Evolutionary conservation across 2,888 invertebrate species (phyloP).

Genomic region (Drosophila anceps): DNA sequence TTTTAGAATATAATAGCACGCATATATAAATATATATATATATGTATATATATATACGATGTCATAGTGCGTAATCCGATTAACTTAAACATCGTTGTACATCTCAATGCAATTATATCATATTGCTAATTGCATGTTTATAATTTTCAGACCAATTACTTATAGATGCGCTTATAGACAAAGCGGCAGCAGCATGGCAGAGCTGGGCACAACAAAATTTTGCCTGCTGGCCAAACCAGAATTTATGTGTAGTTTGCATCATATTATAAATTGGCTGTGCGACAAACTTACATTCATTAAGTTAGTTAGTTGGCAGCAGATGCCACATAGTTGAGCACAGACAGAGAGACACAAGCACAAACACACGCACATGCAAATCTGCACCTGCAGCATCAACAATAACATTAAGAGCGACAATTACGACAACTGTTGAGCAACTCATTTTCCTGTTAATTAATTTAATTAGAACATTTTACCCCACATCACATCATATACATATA

Average conservation of each 20-base stretch:
- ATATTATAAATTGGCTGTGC: constrained; percentile 23
- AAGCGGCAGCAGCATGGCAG: neutral
- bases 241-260: constrained; percentile 9
- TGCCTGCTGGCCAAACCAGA: constrained; percentile 25
- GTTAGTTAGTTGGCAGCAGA: constrained; percentile 22
- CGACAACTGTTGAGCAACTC: constrained; percentile 69
- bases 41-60: neutral
- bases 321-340: constrained; percentile 13
- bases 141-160: constrained; percentile 31
- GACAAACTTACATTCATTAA: constrained; percentile 16
- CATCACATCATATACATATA: constrained; percentile 15
- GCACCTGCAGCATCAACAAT: constrained; percentile 46
- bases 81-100: neutral
- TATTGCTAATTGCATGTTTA: constrained; percentile 30
- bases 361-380: constrained; percentile 42
- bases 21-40: neutral
- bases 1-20: neutral
- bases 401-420: constrained; percentile 27
- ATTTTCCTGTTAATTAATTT: constrained; percentile 80
- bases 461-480: constrained; percentile 63
- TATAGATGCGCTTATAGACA: constrained; percentile 13
- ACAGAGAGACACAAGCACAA: neutral
- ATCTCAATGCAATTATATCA: constrained; percentile 13
- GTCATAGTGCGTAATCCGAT: constrained; percentile 8
- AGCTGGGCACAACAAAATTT: constrained; percentile 15